Conservation (phyloP, 2,888 invertebrate genomes). For the Cephus rjabovi region DNA sequence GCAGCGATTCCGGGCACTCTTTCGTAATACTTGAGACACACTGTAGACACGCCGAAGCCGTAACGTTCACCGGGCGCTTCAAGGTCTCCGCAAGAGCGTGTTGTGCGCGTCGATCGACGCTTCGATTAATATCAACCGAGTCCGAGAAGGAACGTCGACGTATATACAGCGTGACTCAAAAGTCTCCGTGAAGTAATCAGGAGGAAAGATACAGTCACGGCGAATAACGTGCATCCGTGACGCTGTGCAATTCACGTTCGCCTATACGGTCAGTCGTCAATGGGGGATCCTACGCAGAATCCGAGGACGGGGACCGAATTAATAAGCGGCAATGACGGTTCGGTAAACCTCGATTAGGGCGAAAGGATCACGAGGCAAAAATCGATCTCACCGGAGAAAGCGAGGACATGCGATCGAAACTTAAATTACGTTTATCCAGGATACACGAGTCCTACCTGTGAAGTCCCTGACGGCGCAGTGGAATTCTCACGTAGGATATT, state of each 20-base stretch:
- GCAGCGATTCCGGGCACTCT: background rate
- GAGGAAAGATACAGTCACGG: background rate
- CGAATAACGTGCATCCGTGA: background rate
- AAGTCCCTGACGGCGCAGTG: background rate
- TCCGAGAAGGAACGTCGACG: background rate
- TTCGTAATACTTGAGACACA: background rate
- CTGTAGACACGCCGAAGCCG: background rate
- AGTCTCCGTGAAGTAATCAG: background rate
- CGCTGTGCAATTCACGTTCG: background rate
- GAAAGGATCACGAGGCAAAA: background rate
- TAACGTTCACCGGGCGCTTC: slow-evolving; percentile 1
- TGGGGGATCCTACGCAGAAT: background rate
- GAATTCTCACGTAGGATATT: background rate
- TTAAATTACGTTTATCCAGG: background rate
- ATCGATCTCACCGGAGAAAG: background rate
- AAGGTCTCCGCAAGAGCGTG: background rate
- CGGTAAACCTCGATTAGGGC: background rate
- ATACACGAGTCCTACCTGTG: background rate
- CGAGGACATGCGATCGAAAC: background rate
- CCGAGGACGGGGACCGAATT: background rate
- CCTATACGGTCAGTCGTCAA: background rate
- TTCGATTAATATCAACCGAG: background rate
- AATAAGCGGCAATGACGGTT: background rate
- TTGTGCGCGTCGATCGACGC: background rate
- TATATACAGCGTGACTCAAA: background rate